These are phyloP conservation scores for Lophius piscatorius DNA, from an alignment of 2,113 vertebrate genomes.

Conservation along the genomic window DNA sequence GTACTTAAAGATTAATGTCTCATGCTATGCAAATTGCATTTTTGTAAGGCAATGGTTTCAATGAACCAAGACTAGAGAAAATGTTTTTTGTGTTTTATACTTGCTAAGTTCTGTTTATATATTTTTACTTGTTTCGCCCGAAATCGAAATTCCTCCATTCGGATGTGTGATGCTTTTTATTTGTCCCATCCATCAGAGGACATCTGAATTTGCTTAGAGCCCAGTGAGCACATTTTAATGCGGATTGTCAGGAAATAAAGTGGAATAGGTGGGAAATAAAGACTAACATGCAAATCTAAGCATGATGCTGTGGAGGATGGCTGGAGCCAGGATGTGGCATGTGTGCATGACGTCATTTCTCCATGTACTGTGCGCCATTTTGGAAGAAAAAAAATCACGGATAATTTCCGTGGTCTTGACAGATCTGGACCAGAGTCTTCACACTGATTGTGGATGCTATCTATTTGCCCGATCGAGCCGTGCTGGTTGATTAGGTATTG, in stretches of 20 bases:
- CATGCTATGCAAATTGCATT: background rate
- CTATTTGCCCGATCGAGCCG: constrained; percentile 54
- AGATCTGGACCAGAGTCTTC: constrained; percentile 73
- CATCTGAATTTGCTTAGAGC: background rate
- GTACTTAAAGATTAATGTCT: too few species aligned
- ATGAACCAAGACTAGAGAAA: background rate
- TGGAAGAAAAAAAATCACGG: constrained; percentile 80
- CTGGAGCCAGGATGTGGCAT: constrained; percentile 75
- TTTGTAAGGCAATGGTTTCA: too few species aligned
- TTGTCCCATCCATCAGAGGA: background rate
- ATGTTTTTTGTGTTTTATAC: background rate
- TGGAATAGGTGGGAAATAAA: background rate
- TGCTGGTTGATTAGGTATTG: constrained; percentile 53
- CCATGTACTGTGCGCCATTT: constrained; percentile 80
- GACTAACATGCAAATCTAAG: background rate
- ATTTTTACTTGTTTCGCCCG: background rate
- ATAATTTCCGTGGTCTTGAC: constrained; percentile 81
- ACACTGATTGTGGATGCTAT: constrained; percentile 75
- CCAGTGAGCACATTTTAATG: background rate
- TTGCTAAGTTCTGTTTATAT: background rate
- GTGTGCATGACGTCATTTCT: constrained; percentile 78
- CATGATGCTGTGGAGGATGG: constrained; percentile 63
- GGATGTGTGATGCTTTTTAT: background rate
- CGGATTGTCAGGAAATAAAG: background rate
- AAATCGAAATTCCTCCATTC: background rate